Evolutionary conservation across 1,140 invertebrate genomes (phyloP).

Genomic region (Papilio polytes): DNA sequence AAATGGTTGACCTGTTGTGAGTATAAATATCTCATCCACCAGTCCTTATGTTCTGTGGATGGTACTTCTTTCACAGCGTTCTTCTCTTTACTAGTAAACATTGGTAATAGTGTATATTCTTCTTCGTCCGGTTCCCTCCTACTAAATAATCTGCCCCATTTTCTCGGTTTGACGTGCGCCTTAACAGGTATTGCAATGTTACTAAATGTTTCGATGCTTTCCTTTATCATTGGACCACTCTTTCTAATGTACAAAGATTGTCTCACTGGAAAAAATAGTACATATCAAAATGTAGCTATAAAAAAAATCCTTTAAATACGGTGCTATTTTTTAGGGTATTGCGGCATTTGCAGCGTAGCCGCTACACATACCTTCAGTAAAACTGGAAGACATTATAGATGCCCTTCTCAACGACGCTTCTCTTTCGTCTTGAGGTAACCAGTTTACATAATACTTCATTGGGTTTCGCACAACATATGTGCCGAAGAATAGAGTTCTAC

Average conservation of each 20-base stretch:
- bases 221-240: conserved; percentile 40
- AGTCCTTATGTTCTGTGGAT: conserved; percentile 86
- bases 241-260: conserved; percentile 50
- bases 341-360: neutral
- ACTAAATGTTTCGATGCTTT: conserved; percentile 30
- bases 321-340: too few relatives aligned
- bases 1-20: conserved; percentile 83
- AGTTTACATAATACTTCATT: conserved; percentile 69
- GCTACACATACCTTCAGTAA: conserved; percentile 56
- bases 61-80: conserved; percentile 52
- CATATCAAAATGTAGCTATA: neutral
- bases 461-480: conserved; percentile 76
- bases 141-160: conserved; percentile 54
- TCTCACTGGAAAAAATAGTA: conserved; percentile 47
- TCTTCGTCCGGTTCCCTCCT: conserved; percentile 58
- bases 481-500: conserved; percentile 84
- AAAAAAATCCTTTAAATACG: neutral
- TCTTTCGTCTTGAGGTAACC: conserved; percentile 62
- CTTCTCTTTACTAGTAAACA: conserved; percentile 49
- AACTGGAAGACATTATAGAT: conserved; percentile 60
- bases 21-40: conserved; percentile 92
- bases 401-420: conserved; percentile 53
- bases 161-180: conserved; percentile 28
- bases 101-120: conserved; percentile 60
- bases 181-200: conserved; percentile 30